Evolutionary conservation across 1,140 invertebrate species (phyloP).

Genomic region (Sinella curviseta): DNA sequence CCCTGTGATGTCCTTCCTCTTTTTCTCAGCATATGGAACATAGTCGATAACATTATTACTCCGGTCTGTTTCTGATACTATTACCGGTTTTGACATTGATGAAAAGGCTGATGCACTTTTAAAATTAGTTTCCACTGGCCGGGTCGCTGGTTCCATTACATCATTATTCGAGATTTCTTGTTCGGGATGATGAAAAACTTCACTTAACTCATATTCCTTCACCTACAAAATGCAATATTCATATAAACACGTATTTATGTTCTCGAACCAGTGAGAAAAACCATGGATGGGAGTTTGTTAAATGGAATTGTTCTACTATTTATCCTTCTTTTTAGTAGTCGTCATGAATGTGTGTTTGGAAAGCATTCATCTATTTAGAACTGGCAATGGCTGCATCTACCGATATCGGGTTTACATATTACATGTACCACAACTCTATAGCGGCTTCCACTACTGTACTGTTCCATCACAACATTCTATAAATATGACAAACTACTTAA

Average conservation of each 20-base stretch:
- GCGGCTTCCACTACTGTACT: too few relatives aligned
- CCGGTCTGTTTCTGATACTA: neutral
- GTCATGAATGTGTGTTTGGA: too few relatives aligned
- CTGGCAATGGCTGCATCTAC: too few relatives aligned
- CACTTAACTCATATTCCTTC: slow-evolving; percentile 80
- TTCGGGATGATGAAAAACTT: slow-evolving; percentile 77
- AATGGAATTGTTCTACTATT: too few relatives aligned
- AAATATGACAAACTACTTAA: too few relatives aligned
- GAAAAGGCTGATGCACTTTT: slow-evolving; percentile 45
- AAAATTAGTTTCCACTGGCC: slow-evolving; percentile 40
- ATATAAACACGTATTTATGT: neutral
- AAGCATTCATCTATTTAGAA: too few relatives aligned
- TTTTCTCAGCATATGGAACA: slow-evolving; percentile 32
- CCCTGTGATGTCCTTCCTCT: slow-evolving; percentile 31
- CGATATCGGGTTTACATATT: too few relatives aligned
- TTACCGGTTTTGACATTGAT: slow-evolving; percentile 34
- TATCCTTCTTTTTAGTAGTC: too few relatives aligned
- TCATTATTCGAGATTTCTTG: slow-evolving; percentile 65
- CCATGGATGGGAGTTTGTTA: too few relatives aligned
- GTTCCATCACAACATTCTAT: too few relatives aligned
- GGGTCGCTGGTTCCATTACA: slow-evolving; percentile 73
- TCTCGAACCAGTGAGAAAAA: too few relatives aligned
- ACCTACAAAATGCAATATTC: slow-evolving; percentile 61
- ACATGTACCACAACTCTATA: too few relatives aligned
- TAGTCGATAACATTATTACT: slow-evolving; percentile 35